phyloP scores from a whole-genome alignment of 2,113 vertebrate genomes.

The Diphyllodes magnificus region DNA sequence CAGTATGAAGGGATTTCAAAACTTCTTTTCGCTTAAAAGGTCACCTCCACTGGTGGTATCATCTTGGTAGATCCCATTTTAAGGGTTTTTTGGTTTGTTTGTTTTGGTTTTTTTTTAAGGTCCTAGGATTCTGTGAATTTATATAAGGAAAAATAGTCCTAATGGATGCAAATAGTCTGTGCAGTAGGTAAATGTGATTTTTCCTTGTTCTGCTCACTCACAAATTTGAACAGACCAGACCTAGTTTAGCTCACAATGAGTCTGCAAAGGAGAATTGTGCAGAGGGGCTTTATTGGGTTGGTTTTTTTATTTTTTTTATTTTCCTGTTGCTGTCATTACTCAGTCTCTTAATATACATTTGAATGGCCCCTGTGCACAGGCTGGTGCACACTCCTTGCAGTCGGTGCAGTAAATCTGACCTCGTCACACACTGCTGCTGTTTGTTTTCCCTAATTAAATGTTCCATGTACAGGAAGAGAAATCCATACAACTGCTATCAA shows the following conservation, averaged over 20 bases:
- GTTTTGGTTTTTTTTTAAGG: not conserved
- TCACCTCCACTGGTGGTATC: not conserved
- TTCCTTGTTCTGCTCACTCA: not conserved
- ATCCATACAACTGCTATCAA: not conserved
- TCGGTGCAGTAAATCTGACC: not conserved
- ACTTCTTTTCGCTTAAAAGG: not conserved
- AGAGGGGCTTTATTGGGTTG: not conserved
- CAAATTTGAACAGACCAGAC: not conserved
- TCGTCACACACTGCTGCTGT: not conserved
- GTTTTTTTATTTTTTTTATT: not conserved
- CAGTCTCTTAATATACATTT: not conserved
- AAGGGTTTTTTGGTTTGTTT: not conserved
- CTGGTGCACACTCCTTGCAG: not conserved
- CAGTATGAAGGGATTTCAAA: not conserved
- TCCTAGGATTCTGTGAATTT: constrained; percentile 16
- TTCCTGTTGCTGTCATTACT: not conserved
- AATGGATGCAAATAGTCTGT: not conserved
- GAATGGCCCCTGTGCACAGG: not conserved
- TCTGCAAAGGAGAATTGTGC: not conserved
- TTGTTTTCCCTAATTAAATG: not conserved
- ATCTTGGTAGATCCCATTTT: not conserved
- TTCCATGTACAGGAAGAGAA: not conserved
- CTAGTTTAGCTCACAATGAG: constrained; percentile 2
- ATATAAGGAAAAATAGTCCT: not conserved
- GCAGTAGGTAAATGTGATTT: constrained; percentile 18